Conservation (phyloP, 2,797 vertebrate species). For the Spinus pinus region DNA sequence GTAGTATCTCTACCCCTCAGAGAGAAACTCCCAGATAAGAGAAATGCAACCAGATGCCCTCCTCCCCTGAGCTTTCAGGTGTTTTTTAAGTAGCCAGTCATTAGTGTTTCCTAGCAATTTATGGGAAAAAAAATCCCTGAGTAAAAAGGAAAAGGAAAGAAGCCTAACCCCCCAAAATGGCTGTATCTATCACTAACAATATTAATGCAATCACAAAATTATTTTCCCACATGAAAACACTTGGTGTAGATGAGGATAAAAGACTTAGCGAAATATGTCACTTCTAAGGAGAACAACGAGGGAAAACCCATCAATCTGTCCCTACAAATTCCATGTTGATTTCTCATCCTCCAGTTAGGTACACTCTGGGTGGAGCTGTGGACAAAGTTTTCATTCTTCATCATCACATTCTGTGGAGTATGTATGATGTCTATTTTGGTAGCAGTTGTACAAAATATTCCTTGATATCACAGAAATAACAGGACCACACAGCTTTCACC, state of each 20-base stretch:
- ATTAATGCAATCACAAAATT: background rate
- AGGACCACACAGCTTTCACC: background rate
- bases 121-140: too few relatives aligned
- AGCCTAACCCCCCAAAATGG: background rate
- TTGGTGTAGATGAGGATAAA: background rate
- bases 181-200: background rate
- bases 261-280: rapidly evolving
- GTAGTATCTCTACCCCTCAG: too few relatives aligned
- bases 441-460: background rate
- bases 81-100: background rate
- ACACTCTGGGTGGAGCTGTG: background rate
- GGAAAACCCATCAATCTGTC: background rate
- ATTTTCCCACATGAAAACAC: background rate
- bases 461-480: background rate
- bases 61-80: background rate
- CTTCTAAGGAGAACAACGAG: background rate
- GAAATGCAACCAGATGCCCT: background rate
- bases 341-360: background rate
- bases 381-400: rapidly evolving
- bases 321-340: background rate
- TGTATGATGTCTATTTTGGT: background rate
- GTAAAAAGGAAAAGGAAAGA: background rate
- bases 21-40: background rate
- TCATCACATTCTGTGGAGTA: background rate
- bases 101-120: background rate